Evolutionary conservation across 35 echinoderm and acorn worm genomes (phyloP).

Genomic region (Lytechinus pictus): DNA sequence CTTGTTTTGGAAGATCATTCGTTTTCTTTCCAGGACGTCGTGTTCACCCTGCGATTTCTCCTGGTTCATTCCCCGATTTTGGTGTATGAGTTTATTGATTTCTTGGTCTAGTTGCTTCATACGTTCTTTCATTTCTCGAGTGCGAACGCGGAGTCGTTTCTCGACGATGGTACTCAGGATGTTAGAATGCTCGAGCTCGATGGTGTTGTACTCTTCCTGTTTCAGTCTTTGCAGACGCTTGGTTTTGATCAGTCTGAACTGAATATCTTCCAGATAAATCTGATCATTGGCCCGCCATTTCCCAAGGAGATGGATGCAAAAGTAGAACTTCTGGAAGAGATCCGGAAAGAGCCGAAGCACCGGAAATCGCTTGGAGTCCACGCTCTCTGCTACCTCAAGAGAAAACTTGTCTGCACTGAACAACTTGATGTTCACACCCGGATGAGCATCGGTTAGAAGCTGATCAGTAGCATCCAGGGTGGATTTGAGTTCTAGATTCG

Average conservation of each 20-base stretch:
- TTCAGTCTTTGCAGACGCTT: constrained; percentile 86
- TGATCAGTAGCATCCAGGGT: constrained; percentile 62
- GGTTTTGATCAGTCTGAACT: constrained; percentile 86
- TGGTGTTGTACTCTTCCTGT: constrained; percentile 90
- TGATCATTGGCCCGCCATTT: constrained; percentile 97
- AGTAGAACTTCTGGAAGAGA: constrained; percentile 97
- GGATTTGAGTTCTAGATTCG: constrained; percentile 86
- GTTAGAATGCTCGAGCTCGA: constrained; percentile 88
- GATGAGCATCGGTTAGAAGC: constrained; percentile 59
- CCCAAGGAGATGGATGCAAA: constrained; percentile 78
- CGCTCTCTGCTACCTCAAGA: constrained; percentile 87
- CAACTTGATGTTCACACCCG: constrained; percentile 71
- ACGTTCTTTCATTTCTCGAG: constrained; percentile 77
- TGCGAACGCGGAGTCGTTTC: constrained; percentile 86
- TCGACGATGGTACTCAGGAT: constrained; percentile 86
- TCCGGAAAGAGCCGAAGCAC: constrained; percentile 86
- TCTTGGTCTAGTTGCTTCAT: constrained; percentile 83
- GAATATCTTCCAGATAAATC: constrained; percentile 93
- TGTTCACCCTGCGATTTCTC: constrained; percentile 80
- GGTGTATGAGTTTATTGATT: constrained; percentile 58
- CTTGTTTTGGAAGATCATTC: constrained; percentile 75
- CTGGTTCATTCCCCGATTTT: constrained; percentile 60
- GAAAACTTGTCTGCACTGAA: constrained; percentile 96
- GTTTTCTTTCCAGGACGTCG: constrained; percentile 82
- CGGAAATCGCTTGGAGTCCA: constrained; percentile 84